Evolutionary conservation across 2,888 invertebrate species (phyloP).

Genomic region (Silvanus unidentatus): DNA sequence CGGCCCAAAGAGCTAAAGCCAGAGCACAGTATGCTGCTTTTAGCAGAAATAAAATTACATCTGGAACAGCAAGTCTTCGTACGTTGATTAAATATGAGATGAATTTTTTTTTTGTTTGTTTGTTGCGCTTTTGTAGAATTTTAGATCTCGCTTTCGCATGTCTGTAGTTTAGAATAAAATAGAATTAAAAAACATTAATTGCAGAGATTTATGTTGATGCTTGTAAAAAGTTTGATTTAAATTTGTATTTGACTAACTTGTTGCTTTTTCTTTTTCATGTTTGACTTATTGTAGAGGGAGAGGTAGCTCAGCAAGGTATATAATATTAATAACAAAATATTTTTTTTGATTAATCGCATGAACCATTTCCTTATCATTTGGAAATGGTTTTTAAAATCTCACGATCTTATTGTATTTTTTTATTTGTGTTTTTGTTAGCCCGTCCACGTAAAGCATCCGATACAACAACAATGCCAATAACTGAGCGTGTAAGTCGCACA

Average conservation of each 20-base stretch:
- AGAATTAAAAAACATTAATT: too few species aligned
- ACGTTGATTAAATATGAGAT: conserved; percentile 47
- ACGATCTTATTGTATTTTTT: not conserved
- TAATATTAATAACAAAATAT: conserved; percentile 20
- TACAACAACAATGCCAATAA: conserved; percentile 51
- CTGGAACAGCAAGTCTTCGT: conserved; percentile 64
- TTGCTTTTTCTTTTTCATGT: conserved; percentile 41
- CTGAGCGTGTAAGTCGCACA: conserved; percentile 54
- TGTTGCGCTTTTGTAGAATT: conserved; percentile 4
- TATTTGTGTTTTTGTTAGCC: conserved; percentile 50
- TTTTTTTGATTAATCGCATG: conserved; percentile 7
- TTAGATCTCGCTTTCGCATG: not conserved
- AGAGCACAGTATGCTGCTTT: conserved; percentile 77
- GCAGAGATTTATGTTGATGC: too few species aligned
- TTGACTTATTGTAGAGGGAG: conserved; percentile 50
- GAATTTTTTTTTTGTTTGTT: conserved; percentile 1
- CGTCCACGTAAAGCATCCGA: conserved; percentile 61
- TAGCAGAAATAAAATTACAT: conserved; percentile 66
- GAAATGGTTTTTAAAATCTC: not conserved
- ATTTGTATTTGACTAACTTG: conserved; percentile 20
- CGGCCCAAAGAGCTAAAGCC: conserved; percentile 80
- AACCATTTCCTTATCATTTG: conserved; percentile 6
- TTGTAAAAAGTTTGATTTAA: too few species aligned
- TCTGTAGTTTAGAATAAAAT: too few species aligned
- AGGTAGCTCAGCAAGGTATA: conserved; percentile 61